Evolutionary conservation across 2,888 invertebrate species (phyloP).

Genomic region (Gordius sp.): DNA sequence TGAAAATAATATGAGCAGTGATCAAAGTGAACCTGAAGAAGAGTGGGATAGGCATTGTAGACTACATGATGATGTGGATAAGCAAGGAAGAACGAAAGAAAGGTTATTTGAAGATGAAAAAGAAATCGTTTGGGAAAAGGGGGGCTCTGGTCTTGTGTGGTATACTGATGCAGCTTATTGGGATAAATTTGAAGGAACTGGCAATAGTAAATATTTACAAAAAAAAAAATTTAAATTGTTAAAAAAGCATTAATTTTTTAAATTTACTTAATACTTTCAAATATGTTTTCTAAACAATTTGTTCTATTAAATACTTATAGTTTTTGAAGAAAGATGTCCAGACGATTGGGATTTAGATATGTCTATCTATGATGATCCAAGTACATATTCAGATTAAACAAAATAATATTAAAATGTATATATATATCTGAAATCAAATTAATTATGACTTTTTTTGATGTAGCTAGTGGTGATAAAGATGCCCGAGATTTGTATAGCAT

Average conservation of each 20-base stretch:
- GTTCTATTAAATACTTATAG: slow-evolving; percentile 18
- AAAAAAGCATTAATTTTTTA: background rate
- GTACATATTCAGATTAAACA: slow-evolving; percentile 19
- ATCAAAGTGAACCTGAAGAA: slow-evolving; percentile 25
- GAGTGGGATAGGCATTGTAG: slow-evolving; percentile 35
- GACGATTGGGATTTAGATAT: slow-evolving; percentile 37
- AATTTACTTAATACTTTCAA: background rate
- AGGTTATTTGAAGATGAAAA: slow-evolving; percentile 28
- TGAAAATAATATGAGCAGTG: background rate
- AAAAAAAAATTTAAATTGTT: background rate
- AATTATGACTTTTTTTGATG: too few relatives aligned
- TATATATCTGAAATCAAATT: too few relatives aligned
- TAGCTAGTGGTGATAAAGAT: slow-evolving; percentile 30
- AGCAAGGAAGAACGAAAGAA: slow-evolving; percentile 31
- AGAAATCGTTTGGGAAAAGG: slow-evolving; percentile 36
- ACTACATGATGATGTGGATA: slow-evolving; percentile 32
- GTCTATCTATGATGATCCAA: slow-evolving; percentile 31
- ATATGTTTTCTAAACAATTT: background rate
- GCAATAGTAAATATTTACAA: slow-evolving; percentile 18
- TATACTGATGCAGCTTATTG: slow-evolving; percentile 36
- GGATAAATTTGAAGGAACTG: slow-evolving; percentile 28
- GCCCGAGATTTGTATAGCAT: slow-evolving; percentile 31
- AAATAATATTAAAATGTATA: too few relatives aligned
- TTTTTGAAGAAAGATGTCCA: slow-evolving; percentile 34
- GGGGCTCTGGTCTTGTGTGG: slow-evolving; percentile 36